Evolutionary conservation across 2,797 vertebrate species (phyloP), one percentile per base, ranked within the genome.

Genomic region (Eulemur albifrons): DNA sequence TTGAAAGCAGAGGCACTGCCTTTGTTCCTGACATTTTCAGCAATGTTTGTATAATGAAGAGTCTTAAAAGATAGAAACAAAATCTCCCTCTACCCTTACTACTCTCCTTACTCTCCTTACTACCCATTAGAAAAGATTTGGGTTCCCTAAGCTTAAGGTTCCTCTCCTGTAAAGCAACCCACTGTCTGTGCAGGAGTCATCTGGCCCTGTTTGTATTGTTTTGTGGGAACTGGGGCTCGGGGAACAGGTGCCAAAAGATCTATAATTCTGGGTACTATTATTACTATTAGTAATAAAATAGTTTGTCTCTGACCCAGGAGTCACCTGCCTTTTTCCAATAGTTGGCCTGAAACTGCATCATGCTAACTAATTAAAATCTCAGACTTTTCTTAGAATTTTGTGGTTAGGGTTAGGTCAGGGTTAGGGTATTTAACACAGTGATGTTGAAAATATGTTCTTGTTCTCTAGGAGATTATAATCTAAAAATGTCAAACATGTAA

Each of bases 401-500:
- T 17, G 3, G 7, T n/a, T 65, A 65, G 25, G 57, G 57, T 59
- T 59, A 25, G 23, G 30, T 63, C 32, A 63, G 27, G 63, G 32
- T n/a, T 67, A 67, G 15, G 17, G 63, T 67, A 27, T 87, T 40
- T 83, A 92, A 92, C 7, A 43, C 14, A 4, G 77, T 1, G 67
- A 32, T 83, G 14, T n/a, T 88, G 69, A 87, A 96, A 84, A 93
- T 77, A 40, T 45, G 21, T 93, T 79, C 75, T 88, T 93, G 63
- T 94, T 93, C 23, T 90, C 27, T 15, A 57, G n/a, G 11, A 90
- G 67, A 96, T 77, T 90, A 86, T 79, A 94, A 94, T 80, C 87
- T 70, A 65, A 85, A 96, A 70, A 65, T 67, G 40, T 67, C 87
- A 92, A 79, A 85, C 3, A 84, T 86, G 7, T 61, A 89, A 69